Conservation (phyloP, 2,113 vertebrate genomes). For the Alligator mississippiensis region DNA sequence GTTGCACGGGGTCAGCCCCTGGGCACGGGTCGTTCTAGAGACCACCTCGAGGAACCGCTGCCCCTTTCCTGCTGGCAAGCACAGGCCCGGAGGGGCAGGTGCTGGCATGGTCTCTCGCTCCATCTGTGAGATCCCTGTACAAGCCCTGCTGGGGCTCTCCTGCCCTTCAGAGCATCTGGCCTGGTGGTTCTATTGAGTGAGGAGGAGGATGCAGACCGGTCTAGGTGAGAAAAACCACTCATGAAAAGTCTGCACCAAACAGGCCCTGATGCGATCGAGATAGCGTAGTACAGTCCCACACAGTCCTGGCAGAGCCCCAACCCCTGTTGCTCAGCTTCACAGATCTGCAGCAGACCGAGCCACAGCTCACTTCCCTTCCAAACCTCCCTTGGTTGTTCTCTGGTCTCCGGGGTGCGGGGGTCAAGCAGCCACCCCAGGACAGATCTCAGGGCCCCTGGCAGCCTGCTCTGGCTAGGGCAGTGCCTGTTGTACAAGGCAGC, state of each 20-base stretch:
- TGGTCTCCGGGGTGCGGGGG: accelerated
- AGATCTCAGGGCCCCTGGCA: background rate
- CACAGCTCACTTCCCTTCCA: background rate
- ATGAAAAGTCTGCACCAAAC: accelerated
- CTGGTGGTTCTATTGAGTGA: background rate
- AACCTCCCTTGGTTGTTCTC: background rate
- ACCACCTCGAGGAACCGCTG: too few species aligned
- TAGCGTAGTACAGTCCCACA: background rate
- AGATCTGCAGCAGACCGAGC: background rate
- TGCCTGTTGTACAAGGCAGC: constrained; percentile 2
- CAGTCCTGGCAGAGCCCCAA: background rate
- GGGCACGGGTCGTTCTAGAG: too few species aligned
- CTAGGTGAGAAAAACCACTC: background rate
- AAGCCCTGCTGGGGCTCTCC: background rate
- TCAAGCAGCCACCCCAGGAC: background rate
- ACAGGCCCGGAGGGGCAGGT: too few species aligned
- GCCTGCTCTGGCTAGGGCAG: background rate
- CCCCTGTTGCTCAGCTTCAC: background rate
- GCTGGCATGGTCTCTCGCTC: background rate
- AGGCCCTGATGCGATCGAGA: background rate
- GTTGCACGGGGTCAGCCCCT: too few species aligned
- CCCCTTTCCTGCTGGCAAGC: too few species aligned
- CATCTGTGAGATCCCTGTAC: background rate
- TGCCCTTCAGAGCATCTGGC: too few species aligned
- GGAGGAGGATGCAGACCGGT: too few species aligned